Conservation (phyloP, 2,888 invertebrate species). For the Lampropteryx suffumata region DNA sequence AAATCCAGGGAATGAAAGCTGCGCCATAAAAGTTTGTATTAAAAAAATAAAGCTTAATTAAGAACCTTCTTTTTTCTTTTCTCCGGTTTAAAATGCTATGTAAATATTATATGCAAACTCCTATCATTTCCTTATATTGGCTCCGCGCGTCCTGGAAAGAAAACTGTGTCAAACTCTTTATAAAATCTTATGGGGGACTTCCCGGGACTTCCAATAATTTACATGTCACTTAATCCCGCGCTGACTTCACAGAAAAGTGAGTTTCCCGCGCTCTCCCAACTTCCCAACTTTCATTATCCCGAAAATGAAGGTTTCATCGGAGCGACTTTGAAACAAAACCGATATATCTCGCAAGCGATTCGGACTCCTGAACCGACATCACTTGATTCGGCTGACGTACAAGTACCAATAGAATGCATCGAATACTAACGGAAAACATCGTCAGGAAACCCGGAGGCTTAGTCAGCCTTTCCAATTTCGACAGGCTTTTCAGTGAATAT, state of each 20-base stretch:
- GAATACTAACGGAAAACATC: no score
- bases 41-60: no score
- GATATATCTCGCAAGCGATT: conserved; percentile 56
- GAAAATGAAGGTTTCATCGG: conserved; percentile 51
- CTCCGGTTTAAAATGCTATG: neutral
- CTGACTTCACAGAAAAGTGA: conserved; percentile 38
- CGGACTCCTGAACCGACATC: neutral
- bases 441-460: no score
- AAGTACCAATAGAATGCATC: neutral
- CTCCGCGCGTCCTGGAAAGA: conserved; percentile 10
- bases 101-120: neutral
- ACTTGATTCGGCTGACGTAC: neutral
- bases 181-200: conserved; percentile 35
- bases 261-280: conserved; percentile 31
- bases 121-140: conserved; percentile 1
- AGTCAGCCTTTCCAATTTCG: no score
- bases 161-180: conserved; percentile 35
- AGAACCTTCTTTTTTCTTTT: no score
- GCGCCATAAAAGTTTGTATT: no score
- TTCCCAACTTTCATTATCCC: conserved; percentile 41
- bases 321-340: conserved; percentile 64
- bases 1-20: no score
- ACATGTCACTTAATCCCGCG: conserved; percentile 38
- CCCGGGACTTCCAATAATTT: conserved; percentile 36
- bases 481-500: no score